Evolutionary conservation across 2,113 vertebrate genomes (phyloP).

Genomic region (Thryonomys swinderianus): DNA sequence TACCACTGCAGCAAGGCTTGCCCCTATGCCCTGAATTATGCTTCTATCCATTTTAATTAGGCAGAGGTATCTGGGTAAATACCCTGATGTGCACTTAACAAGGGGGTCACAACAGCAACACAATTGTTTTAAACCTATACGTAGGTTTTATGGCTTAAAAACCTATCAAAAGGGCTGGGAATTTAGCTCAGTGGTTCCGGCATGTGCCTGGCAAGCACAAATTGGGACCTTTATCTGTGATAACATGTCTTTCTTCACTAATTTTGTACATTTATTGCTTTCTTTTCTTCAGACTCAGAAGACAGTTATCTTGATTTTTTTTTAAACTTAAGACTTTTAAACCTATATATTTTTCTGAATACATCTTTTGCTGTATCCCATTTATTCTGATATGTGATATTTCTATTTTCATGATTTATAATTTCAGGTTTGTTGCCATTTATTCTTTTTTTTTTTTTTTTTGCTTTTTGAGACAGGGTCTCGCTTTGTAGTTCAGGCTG

Average conservation of each 20-base stretch:
- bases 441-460: too few species aligned
- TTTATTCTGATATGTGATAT: background rate
- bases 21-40: background rate
- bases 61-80: background rate
- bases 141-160: background rate
- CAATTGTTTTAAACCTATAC: background rate
- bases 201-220: too few species aligned
- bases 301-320: background rate
- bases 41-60: background rate
- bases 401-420: conserved; percentile 24
- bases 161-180: background rate
- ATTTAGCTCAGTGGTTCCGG: too few species aligned
- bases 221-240: background rate
- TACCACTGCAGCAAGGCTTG: background rate
- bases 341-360: background rate
- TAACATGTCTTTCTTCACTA: background rate
- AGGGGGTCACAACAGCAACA: background rate
- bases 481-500: too few species aligned
- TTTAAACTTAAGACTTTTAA: background rate
- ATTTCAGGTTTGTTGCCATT: background rate
- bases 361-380: background rate
- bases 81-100: background rate
- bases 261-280: background rate
- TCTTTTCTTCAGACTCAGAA: background rate
- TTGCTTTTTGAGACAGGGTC: too few species aligned